Evolutionary conservation across 2,113 vertebrate species (phyloP).

Genomic region (Chelonoidis abingdonii): DNA sequence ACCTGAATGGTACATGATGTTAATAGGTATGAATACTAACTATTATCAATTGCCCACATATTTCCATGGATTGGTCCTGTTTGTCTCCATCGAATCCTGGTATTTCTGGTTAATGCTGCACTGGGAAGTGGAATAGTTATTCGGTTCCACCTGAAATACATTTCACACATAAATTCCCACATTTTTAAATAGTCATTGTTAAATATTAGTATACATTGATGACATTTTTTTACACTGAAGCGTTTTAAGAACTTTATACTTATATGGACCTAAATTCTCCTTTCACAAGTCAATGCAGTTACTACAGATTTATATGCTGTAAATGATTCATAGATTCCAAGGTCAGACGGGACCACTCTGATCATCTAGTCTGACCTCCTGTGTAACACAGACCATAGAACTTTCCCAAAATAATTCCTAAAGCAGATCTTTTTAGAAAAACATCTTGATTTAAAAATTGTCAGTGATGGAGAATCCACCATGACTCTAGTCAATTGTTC

Average conservation of each 20-base stretch:
- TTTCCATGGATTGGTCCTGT: conserved; percentile 87
- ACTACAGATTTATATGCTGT: neutral
- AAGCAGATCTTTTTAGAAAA: neutral
- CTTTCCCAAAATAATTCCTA: neutral
- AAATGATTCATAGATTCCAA: neutral
- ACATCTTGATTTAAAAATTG: neutral
- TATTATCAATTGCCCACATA: conserved; percentile 98
- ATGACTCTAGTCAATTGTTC: neutral
- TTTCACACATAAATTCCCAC: conserved; percentile 25
- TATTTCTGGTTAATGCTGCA: conserved; percentile 89
- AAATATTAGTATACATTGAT: neutral
- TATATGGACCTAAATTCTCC: neutral
- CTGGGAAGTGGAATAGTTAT: conserved; percentile 96
- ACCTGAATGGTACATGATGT: conserved; percentile 38
- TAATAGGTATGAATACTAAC: conserved; percentile 80
- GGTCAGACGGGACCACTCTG: neutral
- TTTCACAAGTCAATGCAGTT: neutral
- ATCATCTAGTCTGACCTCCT: neutral
- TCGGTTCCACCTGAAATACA: conserved; percentile 92
- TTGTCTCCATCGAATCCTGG: conserved; percentile 96
- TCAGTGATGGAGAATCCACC: neutral
- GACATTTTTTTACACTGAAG: neutral
- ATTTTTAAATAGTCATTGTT: neutral
- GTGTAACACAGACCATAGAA: neutral
- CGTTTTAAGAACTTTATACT: neutral